Evolutionary conservation across 2,797 vertebrate genomes (phyloP), one percentile per base, ranked within the genome.

Genomic region (Merluccius polli): DNA sequence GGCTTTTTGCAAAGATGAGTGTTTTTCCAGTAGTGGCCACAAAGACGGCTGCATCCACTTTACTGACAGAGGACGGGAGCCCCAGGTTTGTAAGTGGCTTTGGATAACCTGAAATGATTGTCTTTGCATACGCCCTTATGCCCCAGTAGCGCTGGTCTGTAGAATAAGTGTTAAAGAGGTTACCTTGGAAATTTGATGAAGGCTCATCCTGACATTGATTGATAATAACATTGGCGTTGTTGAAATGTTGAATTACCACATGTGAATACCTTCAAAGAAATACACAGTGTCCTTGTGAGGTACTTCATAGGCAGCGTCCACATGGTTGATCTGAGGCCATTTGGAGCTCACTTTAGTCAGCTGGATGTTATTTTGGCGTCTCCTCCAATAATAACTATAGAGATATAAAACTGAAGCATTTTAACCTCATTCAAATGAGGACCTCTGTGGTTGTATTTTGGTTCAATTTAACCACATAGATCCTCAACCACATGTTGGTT

Each of bases 141-240:
- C 81, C 87, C 93, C 94, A 97, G 79, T 93, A 96, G 31, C 94
- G 87, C 33, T 78, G 75, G 72, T 89, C 95, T 97, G 74, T 35
- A 31, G 27, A 83, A 69, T 82, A 77, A 78, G 16, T 71, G n/a
- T 30, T 30, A 4, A n/a, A n/a, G 21, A 33, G 10, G 27, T 52
- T 70, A 30, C 63, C 71, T 24, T 75, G 0, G 21, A 69, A 30
- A 31, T 32, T 29, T 1, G 4, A 48, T 70, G 38, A 16, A 65
- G 2, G 59, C 59, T 27, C 10, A 27, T 65, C 59, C n/a, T 65
- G 27, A 65, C 24, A 65, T 27, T 65, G 59, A 65, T 59, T n/a
- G n/a, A n/a, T n/a, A 16, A 65, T 59, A 7, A n/a, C n/a, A 59
- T 21, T 59, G 48, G n/a, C 59, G n/a, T 63, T 10, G 24, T 0